Base-by-base conservation (phyloP, 2,797 vertebrate species). In the Falco cherrug region DNA sequence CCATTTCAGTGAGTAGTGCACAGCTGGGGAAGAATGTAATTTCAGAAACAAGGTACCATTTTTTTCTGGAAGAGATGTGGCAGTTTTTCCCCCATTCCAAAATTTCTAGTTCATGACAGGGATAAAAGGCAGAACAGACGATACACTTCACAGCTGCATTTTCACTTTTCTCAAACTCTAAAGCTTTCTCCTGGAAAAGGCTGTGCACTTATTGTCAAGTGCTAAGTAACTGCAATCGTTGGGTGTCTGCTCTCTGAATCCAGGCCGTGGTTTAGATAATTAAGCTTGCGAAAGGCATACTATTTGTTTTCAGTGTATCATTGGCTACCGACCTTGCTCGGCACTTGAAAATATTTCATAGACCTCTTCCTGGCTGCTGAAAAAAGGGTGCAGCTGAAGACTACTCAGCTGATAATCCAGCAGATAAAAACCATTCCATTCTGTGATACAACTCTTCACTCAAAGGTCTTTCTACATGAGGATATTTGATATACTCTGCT, bases 401-500 rank as follows among this genome's bases (percentile, higher is more conserved):
- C 84, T 93, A 87, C 85, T 61, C 88, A 92, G 79, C 73, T 79
- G 82, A 91, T 93, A 96, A 94, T 84, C 74, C 84, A 92, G 70
- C 57, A 89, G 92, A 96, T 81, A 81, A 95, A 89, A 95, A 89
- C 10, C 79, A 95, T 94, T 91, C 82, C 84, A 86, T 85, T 80
- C 82, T 56, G 69, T 0, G 8, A 76, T 89, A 86, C 69, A 78
- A 81, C 69, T 91, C 59, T 88, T 96, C 67, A 67, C 79, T 94
- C 89, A 91, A 89, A 96, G 65, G 70, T 73, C 89, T 94, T 95
- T 94, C 94, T 89, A 41, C 69, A 35, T 9, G 16, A 81, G 41
- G 82, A 78, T 92, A 91, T 97, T 95, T 96, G 84, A 96, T 95
- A 95, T 35, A 81, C 61, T 67, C 80, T 64, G 92, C 94, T 96